Base-by-base conservation (phyloP, 2,113 vertebrate genomes). In the Chaetura pelagica region DNA sequence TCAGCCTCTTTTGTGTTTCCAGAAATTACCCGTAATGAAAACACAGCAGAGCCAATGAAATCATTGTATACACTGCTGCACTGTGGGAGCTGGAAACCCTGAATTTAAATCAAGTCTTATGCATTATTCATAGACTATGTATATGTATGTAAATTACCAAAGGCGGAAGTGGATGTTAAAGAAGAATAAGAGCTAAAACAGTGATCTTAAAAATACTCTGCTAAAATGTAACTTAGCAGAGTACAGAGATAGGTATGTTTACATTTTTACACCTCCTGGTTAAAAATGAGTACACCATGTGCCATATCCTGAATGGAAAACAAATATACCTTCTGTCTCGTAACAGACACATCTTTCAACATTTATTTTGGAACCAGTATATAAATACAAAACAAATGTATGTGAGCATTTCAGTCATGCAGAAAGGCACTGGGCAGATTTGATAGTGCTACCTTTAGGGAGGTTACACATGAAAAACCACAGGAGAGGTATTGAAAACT, bases 11-110 rank as follows among this genome's bases (percentile, higher is more conserved):
- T 96, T 98, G 96, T 98, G 96, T 94, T 97, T 90, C 93, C 96
- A 97, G 97, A 98, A 97, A 97, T 97, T 97, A 95, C 85, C 83
- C 95, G 96, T 94, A 98, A 97, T 97, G 97, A 98, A 97, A 98
- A 97, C 96, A 98, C 94, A 96, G 94, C 94, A 96, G 83, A 98
- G 94, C 94, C 91, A 98, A 98, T 97, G 92, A 97, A 95, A 97
- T 91, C 95, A 90, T 96, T 98, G 96, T 97, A 96, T 96, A 96
- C 89, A 92, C 87, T 91, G 69, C 92, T 90, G 94, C 96, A 96
- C 97, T 83, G 92, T 96, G 92, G 95, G 93, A 96, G 91, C 92
- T 97, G 93, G 96, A 93, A 97, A 93, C 93, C 93, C 95, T 96
- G 95, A 92, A 94, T 98, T 97, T 97, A 96, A 97, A 98, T 86